Base-by-base conservation (phyloP, 2,797 vertebrate genomes). In the Syngnathus acus region DNA sequence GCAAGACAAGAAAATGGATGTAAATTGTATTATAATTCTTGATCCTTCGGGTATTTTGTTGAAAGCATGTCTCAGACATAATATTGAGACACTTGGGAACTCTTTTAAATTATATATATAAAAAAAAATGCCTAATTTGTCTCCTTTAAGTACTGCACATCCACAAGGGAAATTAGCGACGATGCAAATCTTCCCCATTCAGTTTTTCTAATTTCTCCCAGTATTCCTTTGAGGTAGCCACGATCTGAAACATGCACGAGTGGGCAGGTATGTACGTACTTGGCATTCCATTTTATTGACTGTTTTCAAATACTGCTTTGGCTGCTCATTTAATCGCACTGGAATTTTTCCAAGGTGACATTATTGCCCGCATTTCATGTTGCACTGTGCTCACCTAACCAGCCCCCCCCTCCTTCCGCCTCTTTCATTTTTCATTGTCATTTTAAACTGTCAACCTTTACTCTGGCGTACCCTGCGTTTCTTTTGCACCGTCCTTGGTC, bases 291-390 rank as follows among this genome's bases (percentile, higher is more conserved):
- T 68, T 68, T 68, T 67, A 83, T 78, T 68, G 78, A 79, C 78
- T 70, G 54, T 67, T 72, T 72, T 70, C 71, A 80, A 77, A 81
- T 79, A 77, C 65, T 70, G 83, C 82, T 67, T 70, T 16, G 63
- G 77, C 67, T 48, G 38, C 72, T 84, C 75, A 82, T 87, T 87
- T 87, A 86, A 88, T 88, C 77, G 81, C 74, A 62, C 69, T 66
- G 72, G 79, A 83, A 89, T 86, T 83, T 87, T 89, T 89, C 82
- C 88, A 91, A 90, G 89, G 89, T 91, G 88, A 90, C 87, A 88
- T 87, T 88, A 81, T 74, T 76, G 77, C 72, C 69, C 79, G 72
- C 74, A 80, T 82, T 84, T 74, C 69, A 78, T 80, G 79, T 88
- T 82, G 59, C 65, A 61, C 62, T 65, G 74, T 75, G 78, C 71